Conservation (phyloP, 2,888 invertebrate species). For the Tenthredo scrophulariae region DNA sequence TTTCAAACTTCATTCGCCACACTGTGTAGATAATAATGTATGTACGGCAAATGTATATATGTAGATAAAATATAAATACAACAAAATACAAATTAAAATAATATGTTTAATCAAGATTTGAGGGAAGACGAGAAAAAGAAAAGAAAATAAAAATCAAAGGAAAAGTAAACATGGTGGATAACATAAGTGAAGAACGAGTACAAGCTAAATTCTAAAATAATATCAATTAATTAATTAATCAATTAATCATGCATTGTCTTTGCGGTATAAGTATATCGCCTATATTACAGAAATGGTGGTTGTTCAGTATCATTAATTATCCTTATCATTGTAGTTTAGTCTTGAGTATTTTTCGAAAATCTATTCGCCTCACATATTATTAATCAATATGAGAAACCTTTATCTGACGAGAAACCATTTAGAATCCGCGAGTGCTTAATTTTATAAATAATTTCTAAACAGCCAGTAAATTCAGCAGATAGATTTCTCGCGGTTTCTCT, state of each 20-base stretch:
- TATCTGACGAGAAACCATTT: neutral
- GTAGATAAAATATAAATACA: conserved; percentile 32
- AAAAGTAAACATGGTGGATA: neutral
- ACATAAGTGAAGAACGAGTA: neutral
- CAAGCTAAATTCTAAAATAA: conserved; percentile 2
- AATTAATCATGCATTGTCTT: conserved; percentile 8
- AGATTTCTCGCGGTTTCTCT: neutral
- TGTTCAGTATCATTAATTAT: conserved; percentile 2
- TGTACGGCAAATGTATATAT: conserved; percentile 19
- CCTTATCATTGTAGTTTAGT: neutral
- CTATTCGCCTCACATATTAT: neutral
- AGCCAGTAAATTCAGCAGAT: neutral
- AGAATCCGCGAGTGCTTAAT: neutral
- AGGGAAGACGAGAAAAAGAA: neutral
- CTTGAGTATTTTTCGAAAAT: conserved; percentile 17
- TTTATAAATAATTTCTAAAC: neutral
- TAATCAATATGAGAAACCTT: neutral
- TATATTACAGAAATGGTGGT: conserved; percentile 28
- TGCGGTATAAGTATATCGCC: conserved; percentile 37
- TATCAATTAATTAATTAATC: neutral
- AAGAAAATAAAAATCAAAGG: neutral
- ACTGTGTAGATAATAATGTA: conserved; percentile 10
- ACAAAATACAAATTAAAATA: conserved; percentile 29
- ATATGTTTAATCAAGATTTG: neutral
- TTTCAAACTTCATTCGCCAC: conserved; percentile 22